These are phyloP conservation scores for Pleuronectes platessa DNA, from an alignment of 2,113 vertebrate species.

Conservation along the genomic window DNA sequence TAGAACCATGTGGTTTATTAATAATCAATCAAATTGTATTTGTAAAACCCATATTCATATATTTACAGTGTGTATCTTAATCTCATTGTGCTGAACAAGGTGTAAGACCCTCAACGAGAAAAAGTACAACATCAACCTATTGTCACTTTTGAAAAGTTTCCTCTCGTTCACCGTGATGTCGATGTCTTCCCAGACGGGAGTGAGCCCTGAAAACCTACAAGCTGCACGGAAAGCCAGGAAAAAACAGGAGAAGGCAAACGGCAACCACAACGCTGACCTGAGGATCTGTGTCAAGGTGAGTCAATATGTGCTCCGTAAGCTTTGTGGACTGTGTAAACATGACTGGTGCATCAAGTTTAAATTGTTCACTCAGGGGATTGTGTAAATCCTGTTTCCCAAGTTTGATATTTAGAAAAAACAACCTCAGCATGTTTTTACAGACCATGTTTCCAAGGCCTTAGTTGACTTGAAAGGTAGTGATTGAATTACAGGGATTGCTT, in stretches of 20 bases:
- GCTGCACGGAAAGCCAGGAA: slow-evolving; percentile 78
- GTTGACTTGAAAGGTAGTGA: neutral
- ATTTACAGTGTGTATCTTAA: too few species aligned
- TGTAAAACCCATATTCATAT: too few species aligned
- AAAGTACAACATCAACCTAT: neutral
- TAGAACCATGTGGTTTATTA: too few species aligned
- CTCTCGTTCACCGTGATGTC: neutral
- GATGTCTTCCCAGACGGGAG: slow-evolving; percentile 84
- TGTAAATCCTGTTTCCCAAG: neutral
- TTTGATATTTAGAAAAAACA: neutral
- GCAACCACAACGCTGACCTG: slow-evolving; percentile 51
- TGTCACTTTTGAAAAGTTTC: neutral
- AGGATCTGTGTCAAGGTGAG: slow-evolving; percentile 79
- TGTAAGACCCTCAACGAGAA: too few species aligned
- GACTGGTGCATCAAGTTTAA: neutral
- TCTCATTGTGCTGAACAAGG: too few species aligned
- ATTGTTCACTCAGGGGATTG: neutral
- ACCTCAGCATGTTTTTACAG: neutral
- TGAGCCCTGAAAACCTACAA: slow-evolving; percentile 85
- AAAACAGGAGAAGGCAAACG: slow-evolving; percentile 76
- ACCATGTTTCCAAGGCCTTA: neutral
- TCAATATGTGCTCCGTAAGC: neutral
- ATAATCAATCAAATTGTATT: too few species aligned
- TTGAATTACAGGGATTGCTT: neutral
- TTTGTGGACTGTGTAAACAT: slow-evolving; percentile 18